Evolutionary conservation across 2,888 invertebrate species (phyloP), one percentile per base, ranked within the genome.

Genomic region (Hoplodrina blanda): DNA sequence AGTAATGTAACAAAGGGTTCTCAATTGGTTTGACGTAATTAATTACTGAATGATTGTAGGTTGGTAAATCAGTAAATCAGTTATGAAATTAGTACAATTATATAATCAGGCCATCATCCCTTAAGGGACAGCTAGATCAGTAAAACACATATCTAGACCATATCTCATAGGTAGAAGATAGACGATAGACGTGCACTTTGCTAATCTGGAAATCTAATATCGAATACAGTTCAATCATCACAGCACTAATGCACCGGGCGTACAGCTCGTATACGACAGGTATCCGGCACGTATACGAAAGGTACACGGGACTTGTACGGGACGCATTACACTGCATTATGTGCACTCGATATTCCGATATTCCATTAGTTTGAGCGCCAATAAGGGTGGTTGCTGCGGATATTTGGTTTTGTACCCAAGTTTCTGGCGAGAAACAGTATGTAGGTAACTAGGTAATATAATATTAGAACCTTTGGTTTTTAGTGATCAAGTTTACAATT

Each of bases 261-360:
- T 50, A 52, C 56, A 19, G 54, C 19, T 60, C 7, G 20, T n/a
- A 67, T 30, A 46, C 50, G 50, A 25, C 37, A 64, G 73, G 76
- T 76, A 78, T 25, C 33, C 62, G 41, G 41, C 17, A 63, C 15
- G 53, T 30, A 59, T 30, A 56, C 63, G 50, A 46, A 17, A 46
- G 46, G 69, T 41, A 41, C 19, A 61, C 62, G 61, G 17, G n/a
- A 20, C 54, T 54, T 44, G 56, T 61, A 62, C 55, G 33, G 25
- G 59, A 59, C 49, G 63, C 68, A 76, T 77, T 79, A 79, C 70
- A 69, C 53, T 70, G 80, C 82, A 84, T 84, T 82, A 72, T 69
- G 63, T 75, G 67, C 75, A 49, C 55, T 76, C 61, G 50, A 84
- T 81, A 73, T 75, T 69, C 73, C 66, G 53, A 71, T 72, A 73